Base-by-base conservation (phyloP, 1,140 invertebrate species). In the Tetramorium parvispinum region DNA sequence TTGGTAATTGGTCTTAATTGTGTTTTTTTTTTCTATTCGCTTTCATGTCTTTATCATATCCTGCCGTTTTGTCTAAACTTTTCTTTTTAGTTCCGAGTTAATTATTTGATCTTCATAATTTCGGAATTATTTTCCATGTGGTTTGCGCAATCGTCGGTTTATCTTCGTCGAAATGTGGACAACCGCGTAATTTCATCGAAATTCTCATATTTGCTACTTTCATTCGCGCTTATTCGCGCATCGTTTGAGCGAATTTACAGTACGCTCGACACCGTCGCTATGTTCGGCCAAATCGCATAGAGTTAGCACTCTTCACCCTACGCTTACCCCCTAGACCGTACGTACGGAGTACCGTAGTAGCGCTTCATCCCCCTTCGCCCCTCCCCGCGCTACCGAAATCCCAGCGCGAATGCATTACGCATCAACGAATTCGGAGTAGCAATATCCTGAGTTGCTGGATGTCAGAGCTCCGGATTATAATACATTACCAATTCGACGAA, bases 401-500 rank as follows among this genome's bases (percentile, higher is more conserved):
- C 93, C 89, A 85, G 91, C 90, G 93, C 91, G 92, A 95, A 95
- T 95, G 94, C 94, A 95, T 95, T 95, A 95, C 95, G 95, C 95
- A 94, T 95, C 94, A 95, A 95, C 93, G 95, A 94, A 89, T 89
- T 61, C 93, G 88, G 92, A 95, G 95, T 95, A 95, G 95, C 94
- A 95, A 95, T 95, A 95, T 95, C 95, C 94, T 95, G 94, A 92
- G 92, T 92, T 91, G 90, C 88, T 91, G 83, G 92, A 91, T 93
- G 93, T 93, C 92, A 91, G 89, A 93, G 93, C 91, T 91, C 90
- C 88, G 90, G 92, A 95, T 95, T 95, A 94, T 94, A 95, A 95
- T 95, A 95, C 94, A 95, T 95, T 95, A 95, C 93, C 94, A 94
- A 95, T 95, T 95, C 94, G 92, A 94, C 92, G 93, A 94, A 92